These are phyloP conservation scores for Ectemnius lituratus DNA, from an alignment of 2,888 invertebrate species.

Conservation along the genomic window DNA sequence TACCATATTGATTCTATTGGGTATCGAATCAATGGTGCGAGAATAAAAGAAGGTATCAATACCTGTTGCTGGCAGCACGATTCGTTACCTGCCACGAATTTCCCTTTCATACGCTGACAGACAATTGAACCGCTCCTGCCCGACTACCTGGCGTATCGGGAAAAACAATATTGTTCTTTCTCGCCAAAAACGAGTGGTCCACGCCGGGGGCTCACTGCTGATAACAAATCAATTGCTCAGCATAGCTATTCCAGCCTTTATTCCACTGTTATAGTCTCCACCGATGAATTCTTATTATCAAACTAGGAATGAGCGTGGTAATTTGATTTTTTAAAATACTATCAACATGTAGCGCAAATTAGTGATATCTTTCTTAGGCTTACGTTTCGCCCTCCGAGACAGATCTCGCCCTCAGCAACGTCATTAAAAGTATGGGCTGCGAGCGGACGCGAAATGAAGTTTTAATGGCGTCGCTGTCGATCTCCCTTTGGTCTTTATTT, in stretches of 20 bases:
- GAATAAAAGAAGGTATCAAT: slow-evolving; percentile 60
- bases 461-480: slow-evolving; percentile 57
- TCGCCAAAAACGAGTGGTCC: no score
- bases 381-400: slow-evolving; percentile 15
- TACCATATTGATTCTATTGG: slow-evolving; percentile 63
- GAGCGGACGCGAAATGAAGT: slow-evolving; percentile 55
- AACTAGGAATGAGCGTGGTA: slow-evolving; percentile 10
- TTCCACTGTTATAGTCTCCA: no score
- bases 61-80: slow-evolving; percentile 60
- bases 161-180: not conserved
- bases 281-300: no score
- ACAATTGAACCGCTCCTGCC: slow-evolving; percentile 27
- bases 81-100: slow-evolving; percentile 52
- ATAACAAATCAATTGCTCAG: no score
- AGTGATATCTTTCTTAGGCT: slow-evolving; percentile 15
- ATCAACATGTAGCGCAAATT: slow-evolving; percentile 9
- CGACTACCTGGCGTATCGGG: not conserved
- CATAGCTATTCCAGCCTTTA: no score
- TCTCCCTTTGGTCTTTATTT: slow-evolving; percentile 46
- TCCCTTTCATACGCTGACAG: slow-evolving; percentile 35
- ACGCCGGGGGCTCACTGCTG: no score
- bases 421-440: slow-evolving; percentile 53
- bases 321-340: slow-evolving; percentile 10
- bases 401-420: slow-evolving; percentile 31
- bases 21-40: slow-evolving; percentile 66